Evolutionary conservation across 2,888 invertebrate genomes (phyloP).

Genomic region (Latheticus oryzae): DNA sequence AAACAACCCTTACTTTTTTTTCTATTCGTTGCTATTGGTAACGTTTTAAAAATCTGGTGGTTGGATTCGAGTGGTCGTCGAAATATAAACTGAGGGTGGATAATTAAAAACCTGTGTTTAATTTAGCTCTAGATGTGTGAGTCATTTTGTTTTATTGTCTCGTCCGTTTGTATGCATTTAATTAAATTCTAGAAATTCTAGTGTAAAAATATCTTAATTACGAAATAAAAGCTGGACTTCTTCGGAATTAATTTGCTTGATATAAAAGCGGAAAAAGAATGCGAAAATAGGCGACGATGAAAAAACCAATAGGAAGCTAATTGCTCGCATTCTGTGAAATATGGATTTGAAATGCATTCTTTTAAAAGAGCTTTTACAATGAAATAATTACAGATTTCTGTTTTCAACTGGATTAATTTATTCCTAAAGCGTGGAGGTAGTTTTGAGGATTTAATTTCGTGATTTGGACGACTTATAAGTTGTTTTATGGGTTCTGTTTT

Average conservation of each 20-base stretch:
- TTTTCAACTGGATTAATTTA: too few species aligned
- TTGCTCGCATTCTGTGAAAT: too few species aligned
- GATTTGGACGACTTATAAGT: too few species aligned
- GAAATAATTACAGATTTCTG: too few species aligned
- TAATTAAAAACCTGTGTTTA: conserved; percentile 49
- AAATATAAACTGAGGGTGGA: conserved; percentile 45
- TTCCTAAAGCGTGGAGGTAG: too few species aligned
- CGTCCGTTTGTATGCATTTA: conserved; percentile 47
- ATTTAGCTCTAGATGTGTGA: conserved; percentile 43
- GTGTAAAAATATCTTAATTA: conserved; percentile 53
- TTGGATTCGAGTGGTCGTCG: conserved; percentile 40
- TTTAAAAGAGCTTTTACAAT: too few species aligned
- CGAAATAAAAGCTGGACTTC: conserved; percentile 45
- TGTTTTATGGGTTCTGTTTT: too few species aligned
- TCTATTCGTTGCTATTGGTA: conserved; percentile 40
- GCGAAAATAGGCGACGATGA: conserved; percentile 18
- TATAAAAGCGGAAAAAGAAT: conserved; percentile 25
- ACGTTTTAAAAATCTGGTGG: conserved; percentile 42
- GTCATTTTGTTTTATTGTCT: conserved; percentile 47
- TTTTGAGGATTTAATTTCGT: too few species aligned
- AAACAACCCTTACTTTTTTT: conserved; percentile 43
- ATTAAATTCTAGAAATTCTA: conserved; percentile 53
- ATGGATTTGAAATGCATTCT: too few species aligned
- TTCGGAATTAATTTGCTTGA: conserved; percentile 41
- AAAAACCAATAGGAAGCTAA: too few species aligned